Conservation (phyloP, 2,888 invertebrate genomes). For the Lepidocyrtoides sp. region DNA sequence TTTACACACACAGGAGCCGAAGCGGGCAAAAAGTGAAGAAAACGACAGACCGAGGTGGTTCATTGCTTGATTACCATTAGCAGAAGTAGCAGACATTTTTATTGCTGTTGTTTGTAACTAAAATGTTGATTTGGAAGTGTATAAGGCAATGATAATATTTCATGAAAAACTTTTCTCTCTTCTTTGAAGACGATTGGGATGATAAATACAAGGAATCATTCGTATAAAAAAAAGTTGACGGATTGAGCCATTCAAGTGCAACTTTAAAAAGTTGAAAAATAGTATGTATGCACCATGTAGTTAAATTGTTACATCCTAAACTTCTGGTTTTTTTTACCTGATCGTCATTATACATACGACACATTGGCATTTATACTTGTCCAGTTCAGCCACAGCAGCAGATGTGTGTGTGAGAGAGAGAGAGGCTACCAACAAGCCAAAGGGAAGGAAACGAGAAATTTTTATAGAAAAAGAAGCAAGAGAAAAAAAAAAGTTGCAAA, state of each 20-base stretch:
- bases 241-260: constrained; percentile 74
- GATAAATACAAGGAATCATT: constrained; percentile 8
- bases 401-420: no score
- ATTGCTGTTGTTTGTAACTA: constrained; percentile 58
- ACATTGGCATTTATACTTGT: constrained; percentile 57
- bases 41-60: constrained; percentile 57
- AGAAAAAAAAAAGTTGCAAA: constrained; percentile 4
- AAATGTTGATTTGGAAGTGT: constrained; percentile 13
- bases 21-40: constrained; percentile 28
- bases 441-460: constrained; percentile 22
- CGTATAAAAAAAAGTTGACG: constrained; percentile 38
- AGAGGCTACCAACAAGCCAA: background rate
- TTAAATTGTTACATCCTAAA: background rate
- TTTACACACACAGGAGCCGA: constrained; percentile 11
- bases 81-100: constrained; percentile 55
- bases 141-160: constrained; percentile 55
- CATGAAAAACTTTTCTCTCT: constrained; percentile 38
- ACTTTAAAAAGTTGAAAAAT: constrained; percentile 23
- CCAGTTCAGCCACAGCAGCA: constrained; percentile 34
- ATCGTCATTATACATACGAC: constrained; percentile 24
- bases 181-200: background rate
- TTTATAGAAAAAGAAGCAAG: background rate
- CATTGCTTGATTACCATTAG: constrained; percentile 69
- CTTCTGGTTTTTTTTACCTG: constrained; percentile 38
- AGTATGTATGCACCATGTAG: background rate